Base-by-base conservation (phyloP, 2,113 vertebrate species). In the Pampusana beccarii region DNA sequence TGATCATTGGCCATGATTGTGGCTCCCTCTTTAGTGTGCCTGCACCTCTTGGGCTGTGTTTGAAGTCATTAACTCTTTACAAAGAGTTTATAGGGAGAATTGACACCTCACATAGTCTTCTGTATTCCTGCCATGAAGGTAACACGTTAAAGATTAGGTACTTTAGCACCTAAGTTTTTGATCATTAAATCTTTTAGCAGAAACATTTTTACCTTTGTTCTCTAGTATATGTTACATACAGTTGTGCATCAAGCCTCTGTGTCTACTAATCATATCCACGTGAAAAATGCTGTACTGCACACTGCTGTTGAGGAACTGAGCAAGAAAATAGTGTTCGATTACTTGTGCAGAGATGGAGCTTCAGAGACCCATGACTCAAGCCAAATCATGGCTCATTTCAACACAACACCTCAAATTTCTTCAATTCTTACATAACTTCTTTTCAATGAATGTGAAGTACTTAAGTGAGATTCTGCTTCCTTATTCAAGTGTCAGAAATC, bases 1-100 rank as follows among this genome's bases (percentile, higher is more conserved):
- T 51, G 17, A 21, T 64, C 5, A 7, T 11, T 67, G 20, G 2
- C 38, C 4, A 3, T 10, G 5, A 33, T 2, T 7, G 0, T 40
- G 16, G 4, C 19, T 80, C 31, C 20, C 26, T 61, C 46, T 58
- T 66, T 19, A 48, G 26, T 31, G 15, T 11, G 33, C 5, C 6
- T 77, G 16, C 6, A 13, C 0, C 2, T 42, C 17, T 57, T 53
- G 7, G 25, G 50, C 10, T 66, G 16, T 14, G 13, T 33, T 6
- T 16, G 14, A 90, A 80, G 40, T 11, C 26, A 44, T 31, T 78
- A 36, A 57, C 8, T 54, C 16, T 18, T 78, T 18, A 24, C 24
- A 65, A 84, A 34, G 0, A n/a, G 6, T 74, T 84, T 71, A 25
- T 3, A 54, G 31, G 24, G 87, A 75, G 25, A 28, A 8, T 44